Conservation (phyloP, 2,888 invertebrate genomes). For the Cryptus armator region DNA sequence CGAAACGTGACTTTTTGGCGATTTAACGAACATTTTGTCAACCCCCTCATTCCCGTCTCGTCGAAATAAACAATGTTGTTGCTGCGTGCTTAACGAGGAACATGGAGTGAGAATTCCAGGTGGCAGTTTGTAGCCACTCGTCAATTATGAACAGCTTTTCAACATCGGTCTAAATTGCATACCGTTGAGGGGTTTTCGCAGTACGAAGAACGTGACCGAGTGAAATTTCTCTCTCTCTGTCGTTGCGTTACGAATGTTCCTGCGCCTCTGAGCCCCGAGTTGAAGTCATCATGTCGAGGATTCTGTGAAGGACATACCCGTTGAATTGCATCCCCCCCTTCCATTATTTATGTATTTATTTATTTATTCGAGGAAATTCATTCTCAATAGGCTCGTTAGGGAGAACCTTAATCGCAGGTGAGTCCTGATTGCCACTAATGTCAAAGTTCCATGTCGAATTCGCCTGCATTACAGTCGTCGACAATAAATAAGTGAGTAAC, state of each 20-base stretch:
- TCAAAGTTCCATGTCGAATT: conserved; percentile 4
- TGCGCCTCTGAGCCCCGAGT: background rate
- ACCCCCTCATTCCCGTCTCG: conserved; percentile 15
- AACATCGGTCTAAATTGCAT: conserved; percentile 72
- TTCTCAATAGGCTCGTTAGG: conserved; percentile 17
- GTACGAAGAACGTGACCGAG: conserved; percentile 66
- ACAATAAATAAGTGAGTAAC: conserved; percentile 3
- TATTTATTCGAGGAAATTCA: conserved; percentile 8
- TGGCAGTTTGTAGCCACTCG: conserved; percentile 70
- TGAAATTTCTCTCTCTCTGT: conserved; percentile 70
- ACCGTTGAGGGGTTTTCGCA: conserved; percentile 71
- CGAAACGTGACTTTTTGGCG: conserved; percentile 76
- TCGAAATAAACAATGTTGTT: conserved; percentile 36
- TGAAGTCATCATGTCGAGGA: conserved; percentile 1
- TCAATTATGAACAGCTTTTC: conserved; percentile 77
- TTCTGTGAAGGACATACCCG: background rate
- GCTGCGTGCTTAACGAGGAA: conserved; percentile 63
- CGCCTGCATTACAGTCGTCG: background rate
- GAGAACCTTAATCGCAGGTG: background rate
- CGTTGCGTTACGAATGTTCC: conserved; percentile 23
- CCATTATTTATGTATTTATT: conserved; percentile 9
- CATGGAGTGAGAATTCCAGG: conserved; percentile 46
- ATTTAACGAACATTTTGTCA: conserved; percentile 70
- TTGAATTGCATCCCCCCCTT: background rate
- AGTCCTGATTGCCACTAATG: conserved; percentile 14